These are phyloP conservation scores for Falco concolor DNA, from an alignment of 2,797 vertebrate species.

Conservation along the genomic window DNA sequence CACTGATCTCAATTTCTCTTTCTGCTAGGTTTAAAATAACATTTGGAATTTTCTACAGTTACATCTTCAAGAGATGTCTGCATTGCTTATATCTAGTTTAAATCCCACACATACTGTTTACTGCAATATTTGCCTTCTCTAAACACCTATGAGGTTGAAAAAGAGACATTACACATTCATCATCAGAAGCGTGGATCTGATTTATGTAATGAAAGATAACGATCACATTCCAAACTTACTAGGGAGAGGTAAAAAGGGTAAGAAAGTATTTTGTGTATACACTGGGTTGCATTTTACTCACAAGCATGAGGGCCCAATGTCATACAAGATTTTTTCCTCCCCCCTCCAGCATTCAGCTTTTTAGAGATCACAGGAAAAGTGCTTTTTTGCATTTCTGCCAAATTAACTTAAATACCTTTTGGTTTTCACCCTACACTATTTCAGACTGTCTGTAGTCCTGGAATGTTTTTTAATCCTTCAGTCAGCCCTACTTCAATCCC, in stretches of 20 bases:
- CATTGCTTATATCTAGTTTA: slow-evolving; percentile 9
- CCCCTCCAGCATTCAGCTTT: not conserved
- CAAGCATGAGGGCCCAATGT: not conserved
- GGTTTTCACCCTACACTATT: slow-evolving; percentile 5
- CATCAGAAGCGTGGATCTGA: not conserved
- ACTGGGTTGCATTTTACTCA: not conserved
- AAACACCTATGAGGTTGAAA: slow-evolving; percentile 38
- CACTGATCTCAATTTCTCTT: slow-evolving; percentile 53
- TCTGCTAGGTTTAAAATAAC: slow-evolving; percentile 52
- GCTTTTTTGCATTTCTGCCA: slow-evolving; percentile 4
- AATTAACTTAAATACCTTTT: slow-evolving; percentile 6
- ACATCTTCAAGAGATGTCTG: not conserved
- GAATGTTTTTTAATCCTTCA: not conserved
- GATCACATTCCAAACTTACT: slow-evolving; percentile 14
- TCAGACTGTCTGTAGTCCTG: not conserved
- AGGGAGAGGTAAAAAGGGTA: not conserved
- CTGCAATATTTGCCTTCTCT: slow-evolving; percentile 19
- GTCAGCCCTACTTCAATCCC: not conserved
- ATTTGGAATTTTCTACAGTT: not conserved
- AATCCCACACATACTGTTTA: slow-evolving; percentile 16
- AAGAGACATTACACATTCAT: not conserved
- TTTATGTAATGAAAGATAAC: slow-evolving; percentile 43
- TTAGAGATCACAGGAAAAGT: not conserved
- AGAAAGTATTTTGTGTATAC: slow-evolving; percentile 5
- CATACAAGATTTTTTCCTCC: not conserved